Base-by-base conservation (phyloP, 1,140 invertebrate genomes). In the Zeugodacus cucurbitae region DNA sequence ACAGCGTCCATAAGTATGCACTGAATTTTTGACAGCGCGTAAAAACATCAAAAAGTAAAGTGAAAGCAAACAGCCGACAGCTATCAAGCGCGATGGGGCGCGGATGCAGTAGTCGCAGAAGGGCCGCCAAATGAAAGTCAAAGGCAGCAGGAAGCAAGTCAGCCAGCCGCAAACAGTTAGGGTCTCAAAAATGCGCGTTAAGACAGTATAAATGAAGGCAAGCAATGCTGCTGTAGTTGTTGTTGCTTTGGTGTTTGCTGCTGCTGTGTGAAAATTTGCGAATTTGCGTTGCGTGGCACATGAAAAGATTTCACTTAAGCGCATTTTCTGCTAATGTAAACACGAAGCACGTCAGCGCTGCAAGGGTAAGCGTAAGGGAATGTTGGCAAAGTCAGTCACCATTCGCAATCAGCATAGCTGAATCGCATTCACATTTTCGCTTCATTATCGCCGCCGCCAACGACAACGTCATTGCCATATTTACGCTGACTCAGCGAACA, bases 21-120 rank as follows among this genome's bases (percentile, higher is more conserved):
- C 34, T 82, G 74, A 48, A 82, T 82, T 48, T 82, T 82, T 82
- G 41, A 82, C 74, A 82, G 41, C 41, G 74, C 74, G 22, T 82
- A 48, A 82, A 82, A 62, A 82, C 41, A 82, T 82, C 41, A 48
- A 54, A 82, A 82, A 54, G 37, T 14, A 82, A 48, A n/a, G 26
- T 29, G 41, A 44, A 82, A 48, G n/a, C 41, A 82, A 82, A 26
- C n/a, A 82, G 41, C 74, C 26, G 8, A 20, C 37, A 26, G 74
- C 32, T 41, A 37, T 82, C 22, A 29, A 82, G 41, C 4, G 70
- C n/a, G 64, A 4, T 62, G 29, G 14, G 14, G 29, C 41, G 20
- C 37, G 37, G 8, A 26, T 22, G 29, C 29, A 44, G n/a, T n/a
- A n/a, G n/a, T n/a, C n/a, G 20, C 34, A 34, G 37, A 37, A n/a